Conservation (phyloP, 1,140 invertebrate species). For the Ridgeia piscesae region DNA sequence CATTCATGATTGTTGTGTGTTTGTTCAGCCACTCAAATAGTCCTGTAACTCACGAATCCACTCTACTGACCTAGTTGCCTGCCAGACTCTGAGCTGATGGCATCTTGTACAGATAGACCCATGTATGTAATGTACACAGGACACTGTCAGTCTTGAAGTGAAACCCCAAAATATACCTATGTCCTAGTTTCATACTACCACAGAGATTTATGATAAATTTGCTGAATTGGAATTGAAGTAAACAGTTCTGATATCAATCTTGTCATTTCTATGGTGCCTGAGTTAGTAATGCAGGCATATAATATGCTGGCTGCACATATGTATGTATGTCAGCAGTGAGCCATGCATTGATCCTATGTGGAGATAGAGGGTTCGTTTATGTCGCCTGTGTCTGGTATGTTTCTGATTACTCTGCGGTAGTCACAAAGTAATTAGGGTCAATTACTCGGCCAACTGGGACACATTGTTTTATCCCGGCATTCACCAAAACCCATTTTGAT, state of each 20-base stretch:
- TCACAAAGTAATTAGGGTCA: background rate
- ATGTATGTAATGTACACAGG: no score
- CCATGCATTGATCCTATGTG: background rate
- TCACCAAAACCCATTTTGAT: background rate
- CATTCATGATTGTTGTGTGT: background rate
- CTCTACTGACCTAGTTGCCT: background rate
- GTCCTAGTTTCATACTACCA: background rate
- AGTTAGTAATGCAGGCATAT: background rate
- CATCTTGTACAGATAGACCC: no score
- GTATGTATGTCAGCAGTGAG: background rate
- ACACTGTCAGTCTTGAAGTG: no score
- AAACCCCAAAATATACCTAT: background rate
- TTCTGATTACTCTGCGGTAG: background rate
- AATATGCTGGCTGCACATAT: background rate
- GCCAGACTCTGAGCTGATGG: background rate
- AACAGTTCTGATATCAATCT: background rate
- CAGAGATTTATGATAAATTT: background rate
- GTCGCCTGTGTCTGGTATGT: background rate
- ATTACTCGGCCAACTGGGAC: background rate
- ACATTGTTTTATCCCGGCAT: background rate
- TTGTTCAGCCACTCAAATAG: background rate
- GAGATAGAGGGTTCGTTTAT: background rate
- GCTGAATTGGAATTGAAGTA: background rate
- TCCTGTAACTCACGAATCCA: background rate
- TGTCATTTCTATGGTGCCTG: no score